Conservation (phyloP, 2,888 invertebrate genomes). For the Andrena trimmerana region DNA sequence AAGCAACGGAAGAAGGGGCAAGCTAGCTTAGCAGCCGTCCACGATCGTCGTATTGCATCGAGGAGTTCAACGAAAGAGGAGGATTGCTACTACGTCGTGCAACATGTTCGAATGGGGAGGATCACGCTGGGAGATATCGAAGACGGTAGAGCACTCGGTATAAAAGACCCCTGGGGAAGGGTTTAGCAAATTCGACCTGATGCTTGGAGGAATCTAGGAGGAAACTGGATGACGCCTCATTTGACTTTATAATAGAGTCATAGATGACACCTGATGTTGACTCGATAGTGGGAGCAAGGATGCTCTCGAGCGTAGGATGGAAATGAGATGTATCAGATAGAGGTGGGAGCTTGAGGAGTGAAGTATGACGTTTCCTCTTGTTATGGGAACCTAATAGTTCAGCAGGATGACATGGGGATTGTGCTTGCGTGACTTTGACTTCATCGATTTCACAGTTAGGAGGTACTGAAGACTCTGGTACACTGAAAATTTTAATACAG, state of each 20-base stretch:
- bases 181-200: conserved; percentile 26
- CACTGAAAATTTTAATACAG: too few relatives aligned
- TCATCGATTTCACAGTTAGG: too few relatives aligned
- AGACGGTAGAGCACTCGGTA: conserved; percentile 23
- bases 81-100: conserved; percentile 36
- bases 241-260: neutral
- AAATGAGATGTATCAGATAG: neutral
- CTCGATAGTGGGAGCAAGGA: neutral
- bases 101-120: conserved; percentile 35
- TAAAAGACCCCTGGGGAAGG: conserved; percentile 9
- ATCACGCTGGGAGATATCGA: conserved; percentile 22
- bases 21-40: conserved; percentile 50
- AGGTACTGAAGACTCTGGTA: neutral
- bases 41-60: conserved; percentile 49
- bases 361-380: too few relatives aligned
- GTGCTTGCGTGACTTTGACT: too few relatives aligned
- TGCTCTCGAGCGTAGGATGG: neutral
- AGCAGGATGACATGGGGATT: too few relatives aligned
- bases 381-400: too few relatives aligned
- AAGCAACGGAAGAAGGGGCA: conserved; percentile 60
- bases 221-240: conserved; percentile 1
- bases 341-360: too few relatives aligned
- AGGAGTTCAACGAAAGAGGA: conserved; percentile 52
- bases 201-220: neutral
- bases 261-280: neutral